These are phyloP conservation scores for Homarus gammarus DNA, from an alignment of 2,888 invertebrate species.

Conservation along the genomic window DNA sequence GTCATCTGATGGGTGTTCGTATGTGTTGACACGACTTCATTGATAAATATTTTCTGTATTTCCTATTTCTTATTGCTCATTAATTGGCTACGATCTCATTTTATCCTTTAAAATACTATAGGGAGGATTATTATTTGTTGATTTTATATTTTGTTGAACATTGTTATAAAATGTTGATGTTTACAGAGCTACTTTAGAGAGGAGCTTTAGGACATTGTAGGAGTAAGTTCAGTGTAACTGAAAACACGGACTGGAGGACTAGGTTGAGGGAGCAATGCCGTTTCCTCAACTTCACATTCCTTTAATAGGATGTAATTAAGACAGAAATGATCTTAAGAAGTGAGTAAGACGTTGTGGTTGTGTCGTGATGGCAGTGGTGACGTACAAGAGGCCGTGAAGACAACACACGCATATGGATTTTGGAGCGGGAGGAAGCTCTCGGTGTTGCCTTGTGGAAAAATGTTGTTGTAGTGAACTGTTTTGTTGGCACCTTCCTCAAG, in stretches of 20 bases:
- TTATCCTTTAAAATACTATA: too few species aligned
- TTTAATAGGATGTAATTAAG: neutral
- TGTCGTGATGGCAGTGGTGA: neutral
- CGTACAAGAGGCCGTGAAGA: neutral
- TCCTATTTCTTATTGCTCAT: too few species aligned
- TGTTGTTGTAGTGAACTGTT: neutral
- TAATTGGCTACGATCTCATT: too few species aligned
- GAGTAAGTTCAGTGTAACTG: slow-evolving; percentile 33
- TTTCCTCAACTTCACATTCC: neutral
- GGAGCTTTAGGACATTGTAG: neutral
- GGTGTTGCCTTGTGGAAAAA: too few species aligned
- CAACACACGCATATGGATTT: neutral
- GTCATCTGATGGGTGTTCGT: slow-evolving; percentile 24
- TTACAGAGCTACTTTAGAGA: too few species aligned
- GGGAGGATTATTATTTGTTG: too few species aligned
- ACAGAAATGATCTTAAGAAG: neutral
- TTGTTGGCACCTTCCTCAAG: too few species aligned
- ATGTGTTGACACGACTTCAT: neutral
- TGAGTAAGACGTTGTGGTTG: neutral
- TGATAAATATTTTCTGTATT: neutral
- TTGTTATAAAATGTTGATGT: too few species aligned
- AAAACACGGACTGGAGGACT: slow-evolving; percentile 12
- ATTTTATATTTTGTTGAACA: too few species aligned
- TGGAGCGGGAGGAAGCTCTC: neutral
- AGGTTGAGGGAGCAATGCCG: neutral